Base-by-base conservation (phyloP, 2,797 vertebrate genomes). In the Pseudochaenichthys georgianus region DNA sequence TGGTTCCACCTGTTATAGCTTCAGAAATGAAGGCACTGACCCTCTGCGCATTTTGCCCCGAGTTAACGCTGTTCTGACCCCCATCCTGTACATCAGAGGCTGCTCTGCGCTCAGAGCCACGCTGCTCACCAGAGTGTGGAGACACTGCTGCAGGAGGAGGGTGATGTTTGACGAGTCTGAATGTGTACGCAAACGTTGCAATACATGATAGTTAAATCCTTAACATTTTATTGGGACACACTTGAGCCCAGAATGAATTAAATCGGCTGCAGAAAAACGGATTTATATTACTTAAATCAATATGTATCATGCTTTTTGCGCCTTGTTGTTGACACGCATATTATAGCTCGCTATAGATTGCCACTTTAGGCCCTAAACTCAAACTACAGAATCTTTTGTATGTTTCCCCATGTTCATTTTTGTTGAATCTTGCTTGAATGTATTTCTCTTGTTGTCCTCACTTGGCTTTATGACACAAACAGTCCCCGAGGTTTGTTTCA, bases 21-120 rank as follows among this genome's bases (percentile, higher is more conserved):
- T 93, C 55, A 90, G 46, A 64, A 95, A 95, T 15, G 93, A 95
- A 41, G 94, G 94, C 60, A 92, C 93, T 0, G 93, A 95, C 84
- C 94, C 94, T 0, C 43, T 95, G 2, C 92, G 92, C 52, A 81
- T 94, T 62, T 46, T 95, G 57, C 95, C 95, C 38, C 82, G 95
- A 17, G 13, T 96, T 0, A 96, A 95, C 52, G 92, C 95, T 0
- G 88, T 81, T 4, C 54, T 95, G 48, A 96, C 95, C 1, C 95
- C 95, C 1, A 3, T 94, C 1, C 75, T 96, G 63, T 95, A 96
- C 84, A 83, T 95, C 55, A 73, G 86, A 62, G 94, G 95, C 10
- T 95, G 95, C 84, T 17, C 76, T 4, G 81, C 86, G 47, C 88
- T 96, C 69, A 87, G 85, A 48, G 74, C 47, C 10, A 89, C 88